Percentiles rank a stretch among this genome's conserved stretches.
Conservation (phyloP, 2,113 vertebrate genomes). For the Nasalis larvatus region DNA sequence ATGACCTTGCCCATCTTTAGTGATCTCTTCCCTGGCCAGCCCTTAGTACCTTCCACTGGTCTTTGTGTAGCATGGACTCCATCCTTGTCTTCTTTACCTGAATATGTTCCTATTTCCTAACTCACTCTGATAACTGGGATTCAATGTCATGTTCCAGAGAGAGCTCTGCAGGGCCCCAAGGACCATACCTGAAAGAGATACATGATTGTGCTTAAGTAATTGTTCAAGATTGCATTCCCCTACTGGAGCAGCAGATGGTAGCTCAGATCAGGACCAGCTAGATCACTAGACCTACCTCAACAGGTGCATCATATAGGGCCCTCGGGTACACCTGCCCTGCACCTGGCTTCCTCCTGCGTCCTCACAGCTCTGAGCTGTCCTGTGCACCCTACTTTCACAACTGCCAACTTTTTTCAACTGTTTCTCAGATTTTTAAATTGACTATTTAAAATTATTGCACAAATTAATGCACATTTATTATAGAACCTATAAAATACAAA, state of each 20-base stretch:
- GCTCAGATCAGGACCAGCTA: background rate
- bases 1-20: background rate
- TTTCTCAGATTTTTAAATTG: background rate
- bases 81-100: no score
- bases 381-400: background rate
- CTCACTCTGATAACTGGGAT: background rate
- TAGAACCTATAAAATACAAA: background rate
- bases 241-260: background rate
- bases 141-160: background rate
- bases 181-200: background rate
- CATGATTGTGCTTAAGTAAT: background rate
- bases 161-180: background rate
- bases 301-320: background rate
- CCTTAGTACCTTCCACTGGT: background rate
- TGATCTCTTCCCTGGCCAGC: background rate
- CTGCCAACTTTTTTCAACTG: background rate
- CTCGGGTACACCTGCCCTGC: background rate
- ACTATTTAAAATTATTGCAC: background rate
- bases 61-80: background rate
- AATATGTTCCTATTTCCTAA: background rate
- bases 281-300: background rate
- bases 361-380: background rate
- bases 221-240: no score
- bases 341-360: background rate
- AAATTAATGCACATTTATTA: background rate